A percentile compares a stretch with the other conserved stretches of the same genome.
phyloP scores from a whole-genome alignment of 2,113 vertebrate genomes.

The Pangasianodon gigas region DNA sequence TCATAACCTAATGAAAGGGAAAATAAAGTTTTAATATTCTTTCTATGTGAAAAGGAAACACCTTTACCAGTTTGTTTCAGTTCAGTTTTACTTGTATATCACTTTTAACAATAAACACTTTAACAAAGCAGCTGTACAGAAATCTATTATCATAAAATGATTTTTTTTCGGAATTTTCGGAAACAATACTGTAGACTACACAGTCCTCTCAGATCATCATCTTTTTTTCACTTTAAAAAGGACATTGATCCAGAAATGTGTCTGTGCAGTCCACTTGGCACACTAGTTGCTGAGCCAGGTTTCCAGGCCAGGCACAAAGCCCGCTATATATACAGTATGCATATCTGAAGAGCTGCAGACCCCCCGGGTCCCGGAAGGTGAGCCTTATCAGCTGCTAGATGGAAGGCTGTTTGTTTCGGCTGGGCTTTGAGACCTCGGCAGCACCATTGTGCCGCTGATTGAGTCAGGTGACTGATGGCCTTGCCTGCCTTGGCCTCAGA shows the following conservation, averaged over 20 bases:
- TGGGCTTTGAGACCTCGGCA: slow-evolving; percentile 69
- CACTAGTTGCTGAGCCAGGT: slow-evolving; percentile 32
- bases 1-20: not conserved
- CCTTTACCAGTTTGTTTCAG: not conserved
- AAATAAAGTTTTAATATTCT: not conserved
- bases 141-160: not conserved
- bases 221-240: not conserved
- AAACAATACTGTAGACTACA: not conserved
- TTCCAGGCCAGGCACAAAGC: slow-evolving; percentile 38
- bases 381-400: slow-evolving; percentile 76
- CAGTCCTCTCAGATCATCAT: not conserved
- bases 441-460: slow-evolving; percentile 76
- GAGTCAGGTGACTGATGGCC: slow-evolving; percentile 74
- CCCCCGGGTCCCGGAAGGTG: slow-evolving; percentile 72
- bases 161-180: not conserved
- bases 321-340: slow-evolving; percentile 48
- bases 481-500: slow-evolving; percentile 61
- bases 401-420: slow-evolving; percentile 61
- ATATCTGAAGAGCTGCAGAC: slow-evolving; percentile 61
- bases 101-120: not conserved
- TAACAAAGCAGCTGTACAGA: not conserved
- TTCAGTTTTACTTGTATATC: not conserved
- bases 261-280: slow-evolving; percentile 29
- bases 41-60: not conserved
- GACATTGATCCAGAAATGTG: slow-evolving; percentile 12